Evolutionary conservation across 1,140 invertebrate genomes (phyloP), one percentile per base, ranked within the genome.

Genomic region (Solenopsis fugax): DNA sequence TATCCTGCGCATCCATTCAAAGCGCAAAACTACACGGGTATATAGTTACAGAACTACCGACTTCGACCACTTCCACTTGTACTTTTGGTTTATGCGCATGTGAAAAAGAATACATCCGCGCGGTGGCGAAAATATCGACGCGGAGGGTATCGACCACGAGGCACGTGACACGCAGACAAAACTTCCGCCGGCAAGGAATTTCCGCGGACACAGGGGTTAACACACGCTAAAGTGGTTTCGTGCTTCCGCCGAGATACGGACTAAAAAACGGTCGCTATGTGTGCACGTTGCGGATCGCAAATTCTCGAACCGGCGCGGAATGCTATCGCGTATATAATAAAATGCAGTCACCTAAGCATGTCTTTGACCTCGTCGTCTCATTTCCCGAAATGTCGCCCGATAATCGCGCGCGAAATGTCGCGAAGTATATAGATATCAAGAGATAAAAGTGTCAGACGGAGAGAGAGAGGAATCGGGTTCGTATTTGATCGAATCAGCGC

Each of bases 201-300:
- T 69, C 41, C 45, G 37, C 67, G 52, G 50, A 72, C 50, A 41
- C 21, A 48, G 67, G 52, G 78, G 65, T 82, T 72, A 82, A 82
- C 37, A 81, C 34, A 81, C 64, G 48, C 67, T 82, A 72, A 82
- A 72, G 78, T 72, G 65, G 78, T 72, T 82, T 82, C 52, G 67
- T 73, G 80, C 67, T 82, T 48, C 54, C 67, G 37, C 24, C 54
- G 54, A 72, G 65, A 82, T 73, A 73, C n/a, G 52, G 45, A 73
- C 52, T 82, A 82, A 82, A 29, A 82, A 82, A 73, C 4, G 69
- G 4, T 21, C 52, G 41, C 18, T 29, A 24, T 65, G 16, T 58
- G 24, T 62, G 34, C 41, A 69, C 62, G 64, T 41, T 48, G 64
- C n/a, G 24, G 77, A 67, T 80, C 48, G 62, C 62, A 52, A 80